Percentiles rank a stretch among this genome's conserved stretches.
phyloP scores from a whole-genome alignment of 2,888 invertebrate genomes.

The Drosophila lutescens region DNA sequence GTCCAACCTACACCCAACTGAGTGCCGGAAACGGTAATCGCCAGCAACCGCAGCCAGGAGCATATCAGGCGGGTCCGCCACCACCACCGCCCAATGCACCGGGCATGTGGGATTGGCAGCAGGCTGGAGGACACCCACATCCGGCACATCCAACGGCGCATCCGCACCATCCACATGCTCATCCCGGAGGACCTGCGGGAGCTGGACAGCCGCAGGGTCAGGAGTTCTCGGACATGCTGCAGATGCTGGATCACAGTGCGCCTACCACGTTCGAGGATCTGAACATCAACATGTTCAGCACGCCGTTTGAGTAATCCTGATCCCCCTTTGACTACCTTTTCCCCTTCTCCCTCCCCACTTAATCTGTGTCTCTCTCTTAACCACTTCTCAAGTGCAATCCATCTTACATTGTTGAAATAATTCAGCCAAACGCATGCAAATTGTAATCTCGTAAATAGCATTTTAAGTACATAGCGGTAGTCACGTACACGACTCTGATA shows the following conservation, averaged over 20 bases:
- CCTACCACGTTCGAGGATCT: slow-evolving; percentile 94
- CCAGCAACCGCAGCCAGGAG: slow-evolving; percentile 85
- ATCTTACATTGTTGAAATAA: slow-evolving; percentile 65
- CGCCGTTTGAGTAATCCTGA: slow-evolving; percentile 88
- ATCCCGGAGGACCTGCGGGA: slow-evolving; percentile 84
- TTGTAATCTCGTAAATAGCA: slow-evolving; percentile 73
- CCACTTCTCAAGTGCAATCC: slow-evolving; percentile 66
- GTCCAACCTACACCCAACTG: slow-evolving; percentile 92
- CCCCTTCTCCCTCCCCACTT: background rate
- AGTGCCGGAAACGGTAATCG: slow-evolving; percentile 87
- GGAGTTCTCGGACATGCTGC: slow-evolving; percentile 96
- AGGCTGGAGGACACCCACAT: slow-evolving; percentile 84
- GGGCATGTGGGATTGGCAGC: slow-evolving; percentile 93
- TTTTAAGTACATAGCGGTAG: slow-evolving; percentile 73
- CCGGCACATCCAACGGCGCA: slow-evolving; percentile 78
- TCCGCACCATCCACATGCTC: slow-evolving; percentile 77
- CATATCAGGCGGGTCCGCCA: slow-evolving; percentile 83
- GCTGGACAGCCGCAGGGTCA: slow-evolving; percentile 87
- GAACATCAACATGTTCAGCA: slow-evolving; percentile 95
- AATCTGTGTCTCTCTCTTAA: slow-evolving; percentile 10
- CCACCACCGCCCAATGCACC: slow-evolving; percentile 71
- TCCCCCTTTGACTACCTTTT: background rate
- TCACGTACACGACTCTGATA: slow-evolving; percentile 57
- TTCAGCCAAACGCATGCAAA: slow-evolving; percentile 57
- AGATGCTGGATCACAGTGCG: slow-evolving; percentile 94